These are phyloP conservation scores for Drosophila ananassae DNA, from an alignment of 1,140 invertebrate genomes.

Conservation along the genomic window DNA sequence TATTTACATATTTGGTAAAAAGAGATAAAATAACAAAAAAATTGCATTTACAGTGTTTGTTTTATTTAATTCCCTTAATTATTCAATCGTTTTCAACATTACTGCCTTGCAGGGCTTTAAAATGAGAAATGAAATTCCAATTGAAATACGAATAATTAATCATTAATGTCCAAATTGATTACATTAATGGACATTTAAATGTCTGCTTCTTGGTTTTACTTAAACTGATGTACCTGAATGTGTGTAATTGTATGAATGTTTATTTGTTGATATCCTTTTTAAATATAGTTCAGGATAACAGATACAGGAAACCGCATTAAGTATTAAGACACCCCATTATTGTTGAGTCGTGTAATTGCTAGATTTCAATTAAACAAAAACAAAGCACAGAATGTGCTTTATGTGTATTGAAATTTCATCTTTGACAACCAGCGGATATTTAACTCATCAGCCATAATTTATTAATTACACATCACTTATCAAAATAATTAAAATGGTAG, in stretches of 20 bases:
- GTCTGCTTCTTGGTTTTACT: conserved; percentile 5
- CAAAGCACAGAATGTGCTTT: conserved; percentile 1
- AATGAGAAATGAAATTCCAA: conserved; percentile 45
- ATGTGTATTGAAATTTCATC: neutral
- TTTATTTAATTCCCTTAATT: conserved; percentile 66
- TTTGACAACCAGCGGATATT: conserved; percentile 7
- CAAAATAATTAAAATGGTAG: conserved; percentile 27
- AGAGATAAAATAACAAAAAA: neutral
- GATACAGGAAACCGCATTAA: conserved; percentile 4
- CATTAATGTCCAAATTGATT: conserved; percentile 64
- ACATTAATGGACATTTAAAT: conserved; percentile 54
- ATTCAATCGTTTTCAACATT: conserved; percentile 49
- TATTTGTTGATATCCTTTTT: conserved; percentile 13
- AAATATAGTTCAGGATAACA: conserved; percentile 17
- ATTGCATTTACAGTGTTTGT: conserved; percentile 31
- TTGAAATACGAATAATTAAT: conserved; percentile 67
- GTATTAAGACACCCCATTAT: neutral
- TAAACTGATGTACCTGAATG: neutral
- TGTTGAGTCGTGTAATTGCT: neutral
- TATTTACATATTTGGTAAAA: conserved; percentile 39
- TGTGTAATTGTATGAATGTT: neutral
- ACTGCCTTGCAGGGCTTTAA: conserved; percentile 21
- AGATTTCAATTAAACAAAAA: neutral
- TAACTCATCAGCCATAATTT: conserved; percentile 17
- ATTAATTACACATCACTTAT: conserved; percentile 26